Base-by-base conservation (phyloP, 2,888 invertebrate species). In the Synanthedon formicaeformis region DNA sequence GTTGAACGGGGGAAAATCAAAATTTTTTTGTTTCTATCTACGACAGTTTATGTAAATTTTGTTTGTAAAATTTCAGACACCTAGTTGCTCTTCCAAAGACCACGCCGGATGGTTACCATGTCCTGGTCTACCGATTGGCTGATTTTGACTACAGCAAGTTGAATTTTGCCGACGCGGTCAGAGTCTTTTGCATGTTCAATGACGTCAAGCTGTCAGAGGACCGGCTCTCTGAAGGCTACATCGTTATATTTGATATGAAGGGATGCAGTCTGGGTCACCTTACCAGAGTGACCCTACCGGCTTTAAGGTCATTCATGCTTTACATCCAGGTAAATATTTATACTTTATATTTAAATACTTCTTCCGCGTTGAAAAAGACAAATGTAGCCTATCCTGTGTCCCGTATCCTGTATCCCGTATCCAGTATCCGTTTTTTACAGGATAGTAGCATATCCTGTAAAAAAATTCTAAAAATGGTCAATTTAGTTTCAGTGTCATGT, bases 211-310 rank as follows among this genome's bases (percentile, higher is more conserved):
- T 91, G 50, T 91, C 91, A 0, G 91, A 91, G 61, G 91, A 92
- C 64, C 73, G 86, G 1, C 75, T 88, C 45, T 81, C 85, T 13
- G 88, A 88, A 48, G 90, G 86, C 1, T 92, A 92, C 65, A 84
- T 92, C 53, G 90, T 92, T 34, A 85, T 92, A 56, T 91, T 92
- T 61, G 92, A 92, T 64, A 92, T 92, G 91, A 91, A 90, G 71
- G 90, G 91, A 14, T 89, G 91, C 59, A 88, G 88, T 50, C 73
- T 92, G n/a, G 91, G 91, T 0, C 92, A 92, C 70, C 69, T 92
- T 52, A 90, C 92, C 0, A 79, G 91, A 60, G 90, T 92, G 11
- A 91, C 90, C 50, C 66, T 92, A 52, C 91, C 91, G 1, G 90
- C 91, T 2, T 67, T 92, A 27, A 78, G 90, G 59, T 89, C 91